Evolutionary conservation across 1,140 invertebrate species (phyloP), one percentile per base, ranked within the genome.

Genomic region (Caenorhabditis brenneri): DNA sequence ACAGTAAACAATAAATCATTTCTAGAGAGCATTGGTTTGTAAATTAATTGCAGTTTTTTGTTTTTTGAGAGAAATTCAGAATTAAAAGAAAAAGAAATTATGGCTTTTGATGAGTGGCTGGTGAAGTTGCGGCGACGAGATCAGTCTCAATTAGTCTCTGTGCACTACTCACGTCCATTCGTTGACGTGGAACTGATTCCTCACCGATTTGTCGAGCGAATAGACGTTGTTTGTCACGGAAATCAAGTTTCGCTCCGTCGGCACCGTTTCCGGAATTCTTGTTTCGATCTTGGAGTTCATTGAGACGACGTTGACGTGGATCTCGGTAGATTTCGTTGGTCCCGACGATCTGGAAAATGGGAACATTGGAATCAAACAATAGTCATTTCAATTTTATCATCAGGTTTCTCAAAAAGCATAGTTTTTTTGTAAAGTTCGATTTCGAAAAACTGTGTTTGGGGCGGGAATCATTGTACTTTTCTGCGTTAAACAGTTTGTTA

Each of bases 291-390:
- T 83, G 81, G n/a, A 81, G 42, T 24, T 85, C 84, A 24, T 80
- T 85, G 16, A 85, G 91, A 46, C 91, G 48, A 12, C 83, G 83
- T 29, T 88, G 88, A 15, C 92, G 87, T 0, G 92, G 92, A 85
- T 92, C 92, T 7, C 91, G 87, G 86, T 92, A 92, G 9, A 92
- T 88, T 88, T 92, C 92, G 85, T 92, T 91, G 9, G 91, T 87
- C 10, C 92, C 92, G 58, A 91, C 60, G n/a, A 87, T 83, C 83
- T 86, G 83, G 36, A 84, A 19, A 49, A 15, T 22, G n/a, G 6
- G 15, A 29, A 69, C 42, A 15, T 85, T 53, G 24, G 29, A 48
- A 48, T 1, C 3, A n/a, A 46, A 81, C n/a, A n/a, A n/a, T n/a
- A n/a, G n/a, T n/a, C n/a, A n/a, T n/a, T n/a, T n/a, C n/a, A n/a